A percentile compares a stretch with the other conserved stretches of the same genome.
Conservation (phyloP, 2,113 vertebrate genomes). For the Zosterops japonicus region DNA sequence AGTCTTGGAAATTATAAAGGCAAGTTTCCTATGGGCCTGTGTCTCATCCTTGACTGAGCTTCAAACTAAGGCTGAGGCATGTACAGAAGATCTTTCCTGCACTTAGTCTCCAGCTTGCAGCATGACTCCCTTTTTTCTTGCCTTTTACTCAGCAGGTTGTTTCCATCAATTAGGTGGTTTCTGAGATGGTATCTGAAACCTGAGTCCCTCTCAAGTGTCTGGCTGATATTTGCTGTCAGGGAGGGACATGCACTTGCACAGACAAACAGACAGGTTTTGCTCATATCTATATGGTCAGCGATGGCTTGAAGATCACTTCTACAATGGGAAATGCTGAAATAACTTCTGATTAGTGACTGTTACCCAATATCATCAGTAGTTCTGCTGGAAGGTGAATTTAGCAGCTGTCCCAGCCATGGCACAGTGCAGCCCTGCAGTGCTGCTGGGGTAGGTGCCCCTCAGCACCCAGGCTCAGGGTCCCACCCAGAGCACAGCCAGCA, state of each 20-base stretch:
- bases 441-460: background rate
- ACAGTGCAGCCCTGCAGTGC: fast-evolving
- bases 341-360: background rate
- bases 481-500: fast-evolving
- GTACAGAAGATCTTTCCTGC: background rate
- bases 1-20: slow-evolving; percentile 7
- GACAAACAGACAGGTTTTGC: background rate
- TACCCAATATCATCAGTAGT: background rate
- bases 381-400: background rate
- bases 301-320: background rate
- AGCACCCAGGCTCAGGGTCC: fast-evolving
- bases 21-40: background rate
- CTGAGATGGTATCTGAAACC: background rate
- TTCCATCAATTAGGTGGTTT: background rate
- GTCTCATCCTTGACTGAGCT: background rate
- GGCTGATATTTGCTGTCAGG: background rate
- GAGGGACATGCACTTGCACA: background rate
- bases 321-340: background rate
- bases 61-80: background rate
- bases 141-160: background rate
- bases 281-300: fast-evolving
- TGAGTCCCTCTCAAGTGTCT: background rate
- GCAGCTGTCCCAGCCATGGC: background rate
- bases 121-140: background rate
- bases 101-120: background rate